Percentiles rank a stretch among this genome's conserved stretches.
phyloP scores from a whole-genome alignment of 2,888 invertebrate genomes.

The Coenonympha arcania region DNA sequence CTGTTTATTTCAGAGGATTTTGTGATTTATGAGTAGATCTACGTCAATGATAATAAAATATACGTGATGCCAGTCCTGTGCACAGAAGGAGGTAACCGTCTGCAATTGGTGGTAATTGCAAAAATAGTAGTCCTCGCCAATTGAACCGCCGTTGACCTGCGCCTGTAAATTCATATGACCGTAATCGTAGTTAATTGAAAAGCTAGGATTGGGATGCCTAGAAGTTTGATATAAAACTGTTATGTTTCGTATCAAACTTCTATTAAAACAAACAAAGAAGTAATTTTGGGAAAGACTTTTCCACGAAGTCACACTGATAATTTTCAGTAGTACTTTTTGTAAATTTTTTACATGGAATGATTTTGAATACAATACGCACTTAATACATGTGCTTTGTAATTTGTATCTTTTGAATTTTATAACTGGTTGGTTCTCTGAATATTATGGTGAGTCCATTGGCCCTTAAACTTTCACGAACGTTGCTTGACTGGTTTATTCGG shows the following conservation, averaged over 20 bases:
- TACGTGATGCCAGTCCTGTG: background rate
- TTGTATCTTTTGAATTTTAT: background rate
- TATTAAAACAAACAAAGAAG: background rate
- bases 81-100: background rate
- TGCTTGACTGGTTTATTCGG: slow-evolving; percentile 15
- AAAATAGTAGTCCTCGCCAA: slow-evolving; percentile 4
- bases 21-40: too few relatives aligned
- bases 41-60: background rate
- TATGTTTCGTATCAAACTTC: too few relatives aligned
- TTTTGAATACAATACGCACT: too few relatives aligned
- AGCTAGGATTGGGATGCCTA: background rate
- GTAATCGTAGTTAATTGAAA: slow-evolving; percentile 9
- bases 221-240: background rate
- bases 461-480: slow-evolving; percentile 12
- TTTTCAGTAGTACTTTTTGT: too few relatives aligned
- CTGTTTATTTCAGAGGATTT: background rate
- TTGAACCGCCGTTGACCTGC: background rate
- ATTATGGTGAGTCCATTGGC: slow-evolving; percentile 17
- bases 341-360: too few relatives aligned
- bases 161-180: background rate
- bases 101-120: slow-evolving; percentile 6
- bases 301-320: too few relatives aligned
- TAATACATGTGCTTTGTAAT: too few relatives aligned
- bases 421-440: background rate
- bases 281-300: background rate